Evolutionary conservation across 1,140 invertebrate genomes (phyloP).

Genomic region (Hylyphantes graminicola): DNA sequence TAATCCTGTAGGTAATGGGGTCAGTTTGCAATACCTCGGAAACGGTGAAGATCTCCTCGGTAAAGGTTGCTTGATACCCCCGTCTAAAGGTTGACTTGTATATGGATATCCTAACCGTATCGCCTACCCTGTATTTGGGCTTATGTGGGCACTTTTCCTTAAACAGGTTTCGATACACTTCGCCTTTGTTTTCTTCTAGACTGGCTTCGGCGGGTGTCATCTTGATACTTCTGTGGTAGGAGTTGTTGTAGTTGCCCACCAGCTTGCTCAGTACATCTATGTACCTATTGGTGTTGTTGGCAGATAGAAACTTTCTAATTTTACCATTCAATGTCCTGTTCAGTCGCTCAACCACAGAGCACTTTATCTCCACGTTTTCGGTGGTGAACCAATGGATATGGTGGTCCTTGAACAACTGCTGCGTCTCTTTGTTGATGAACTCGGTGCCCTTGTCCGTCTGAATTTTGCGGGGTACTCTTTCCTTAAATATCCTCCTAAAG

Average conservation of each 20-base stretch:
- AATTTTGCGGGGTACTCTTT: constrained; percentile 66
- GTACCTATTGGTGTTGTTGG: constrained; percentile 60
- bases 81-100: constrained; percentile 2
- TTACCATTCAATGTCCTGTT: constrained; percentile 64
- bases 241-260: constrained; percentile 64
- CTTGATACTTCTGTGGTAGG: constrained; percentile 61
- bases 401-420: constrained; percentile 66
- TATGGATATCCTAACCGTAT: constrained; percentile 3
- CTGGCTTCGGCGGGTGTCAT: constrained; percentile 58
- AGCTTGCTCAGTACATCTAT: constrained; percentile 62
- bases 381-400: constrained; percentile 52
- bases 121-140: not conserved
- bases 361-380: constrained; percentile 65
- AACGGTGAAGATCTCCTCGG: not conserved
- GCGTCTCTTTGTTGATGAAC: constrained; percentile 68
- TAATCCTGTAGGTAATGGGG: constrained; percentile 50
- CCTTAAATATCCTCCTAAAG: constrained; percentile 64
- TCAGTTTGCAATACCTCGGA: not conserved
- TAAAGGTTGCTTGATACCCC: constrained; percentile 9
- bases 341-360: constrained; percentile 64
- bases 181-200: constrained; percentile 8
- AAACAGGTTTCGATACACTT: not conserved
- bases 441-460: constrained; percentile 69
- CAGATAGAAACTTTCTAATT: constrained; percentile 64
- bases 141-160: not conserved